Conservation (phyloP, 2,888 invertebrate genomes). For the Congeria kusceri region DNA sequence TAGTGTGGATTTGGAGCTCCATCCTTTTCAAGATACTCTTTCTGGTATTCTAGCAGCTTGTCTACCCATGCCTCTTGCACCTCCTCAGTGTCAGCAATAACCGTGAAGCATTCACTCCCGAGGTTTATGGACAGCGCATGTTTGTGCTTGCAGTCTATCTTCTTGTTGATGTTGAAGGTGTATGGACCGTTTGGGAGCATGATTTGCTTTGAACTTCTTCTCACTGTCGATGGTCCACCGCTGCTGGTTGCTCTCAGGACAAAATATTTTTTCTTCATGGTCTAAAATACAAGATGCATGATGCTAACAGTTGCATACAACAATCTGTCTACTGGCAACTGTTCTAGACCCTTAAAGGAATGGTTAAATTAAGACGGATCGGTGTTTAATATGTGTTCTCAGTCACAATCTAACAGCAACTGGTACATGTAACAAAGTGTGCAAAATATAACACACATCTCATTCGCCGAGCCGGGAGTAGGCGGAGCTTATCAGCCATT, state of each 20-base stretch:
- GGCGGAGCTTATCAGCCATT: no score
- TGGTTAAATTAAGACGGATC: no score
- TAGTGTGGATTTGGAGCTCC: slow-evolving; percentile 64
- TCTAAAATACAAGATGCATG: slow-evolving; percentile 85
- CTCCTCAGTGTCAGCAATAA: slow-evolving; percentile 93
- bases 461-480: no score
- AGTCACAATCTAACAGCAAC: no score
- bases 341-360: no score
- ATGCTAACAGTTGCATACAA: no score
- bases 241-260: slow-evolving; percentile 92
- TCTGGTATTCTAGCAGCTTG: slow-evolving; percentile 89
- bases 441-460: no score
- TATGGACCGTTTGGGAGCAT: slow-evolving; percentile 91
- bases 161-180: slow-evolving; percentile 94
- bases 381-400: no score
- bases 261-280: slow-evolving; percentile 96
- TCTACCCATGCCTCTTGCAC: slow-evolving; percentile 94
- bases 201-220: slow-evolving; percentile 92
- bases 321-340: no score
- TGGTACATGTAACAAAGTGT: no score
- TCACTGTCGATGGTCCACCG: slow-evolving; percentile 93
- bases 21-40: slow-evolving; percentile 84
- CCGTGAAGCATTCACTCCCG: slow-evolving; percentile 94
- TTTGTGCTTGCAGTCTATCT: slow-evolving; percentile 93
- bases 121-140: slow-evolving; percentile 95